These are phyloP conservation scores for Lepidochrysops patricia DNA, from an alignment of 2,888 invertebrate genomes.

Conservation along the genomic window DNA sequence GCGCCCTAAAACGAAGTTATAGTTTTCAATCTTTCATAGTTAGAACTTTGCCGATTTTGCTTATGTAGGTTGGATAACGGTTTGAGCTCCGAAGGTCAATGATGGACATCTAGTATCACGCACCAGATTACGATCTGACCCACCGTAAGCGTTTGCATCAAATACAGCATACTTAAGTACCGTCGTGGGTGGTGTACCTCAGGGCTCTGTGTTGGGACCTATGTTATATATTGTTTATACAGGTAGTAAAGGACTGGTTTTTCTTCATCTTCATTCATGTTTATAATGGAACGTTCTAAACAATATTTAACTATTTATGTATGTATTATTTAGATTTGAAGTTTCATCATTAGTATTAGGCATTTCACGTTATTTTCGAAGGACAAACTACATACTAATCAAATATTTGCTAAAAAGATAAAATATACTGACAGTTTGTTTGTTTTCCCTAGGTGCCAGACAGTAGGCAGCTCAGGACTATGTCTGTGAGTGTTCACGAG, in stretches of 20 bases:
- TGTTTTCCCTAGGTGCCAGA: slow-evolving; percentile 47
- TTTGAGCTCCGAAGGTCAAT: background rate
- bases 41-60: slow-evolving; percentile 2
- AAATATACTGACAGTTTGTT: slow-evolving; percentile 25
- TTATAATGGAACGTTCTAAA: too few relatives aligned
- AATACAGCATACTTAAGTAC: slow-evolving; percentile 10
- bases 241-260: background rate
- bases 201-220: background rate
- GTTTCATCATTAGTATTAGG: too few relatives aligned
- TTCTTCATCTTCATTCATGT: too few relatives aligned
- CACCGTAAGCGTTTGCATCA: slow-evolving; percentile 7
- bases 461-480: slow-evolving; percentile 32
- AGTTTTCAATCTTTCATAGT: background rate
- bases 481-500: slow-evolving; percentile 47
- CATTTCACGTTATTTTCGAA: too few relatives aligned
- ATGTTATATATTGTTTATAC: background rate
- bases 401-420: too few relatives aligned
- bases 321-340: too few relatives aligned
- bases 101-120: slow-evolving; percentile 12
- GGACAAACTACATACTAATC: too few relatives aligned
- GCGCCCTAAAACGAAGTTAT: background rate
- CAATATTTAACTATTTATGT: too few relatives aligned
- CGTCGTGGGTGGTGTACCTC: slow-evolving; percentile 8
- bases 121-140: slow-evolving; percentile 13
- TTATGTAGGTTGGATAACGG: background rate